Base-by-base conservation (phyloP, 2,797 vertebrate genomes). In the Silurus lanzhouensis region DNA sequence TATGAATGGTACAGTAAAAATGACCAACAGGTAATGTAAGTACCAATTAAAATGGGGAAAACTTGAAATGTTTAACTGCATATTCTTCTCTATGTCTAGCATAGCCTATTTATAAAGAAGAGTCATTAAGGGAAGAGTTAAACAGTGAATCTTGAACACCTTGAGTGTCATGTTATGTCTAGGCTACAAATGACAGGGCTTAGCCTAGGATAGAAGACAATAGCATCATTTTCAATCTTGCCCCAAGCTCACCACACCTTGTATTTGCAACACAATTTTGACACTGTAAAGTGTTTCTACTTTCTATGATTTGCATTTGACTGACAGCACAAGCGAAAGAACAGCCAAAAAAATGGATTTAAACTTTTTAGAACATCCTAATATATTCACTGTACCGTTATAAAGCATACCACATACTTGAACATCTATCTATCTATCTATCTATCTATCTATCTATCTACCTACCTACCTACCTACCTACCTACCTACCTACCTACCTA, bases 311-410 rank as follows among this genome's bases (percentile, higher is more conserved):
- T 92, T 89, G 90, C 86, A 87, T 90, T 91, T 91, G 88, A 88
- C 66, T 89, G 81, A 89, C 89, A 88, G 79, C 90, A 89, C 84
- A 89, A 90, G 88, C 89, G 85, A 87, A 84, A 84, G 81, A 90
- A 90, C 90, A 74, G 90, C 90, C 91, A 90, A 93, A 10, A 38
- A 92, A 94, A 92, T 92, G 76, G 87, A 91, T 92, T 92, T 88
- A 84, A 89, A 86, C 89, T 91, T 90, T 91, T 64, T 82, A 86
- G 87, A 86, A 71, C 83, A 77, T 83, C 78, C 72, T 81, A 82
- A 48, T 83, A 85, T 46, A 81, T 89, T 78, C 61, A 83, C 13
- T 58, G 22, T 10, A 75, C 86, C 84, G 58, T 86, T 85, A 80
- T 76, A 86, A 76, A n/a, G 58, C 15, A 55, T 83, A 82, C 82